Conservation (phyloP, 1,140 invertebrate genomes). For the Ectropis grisescens region DNA sequence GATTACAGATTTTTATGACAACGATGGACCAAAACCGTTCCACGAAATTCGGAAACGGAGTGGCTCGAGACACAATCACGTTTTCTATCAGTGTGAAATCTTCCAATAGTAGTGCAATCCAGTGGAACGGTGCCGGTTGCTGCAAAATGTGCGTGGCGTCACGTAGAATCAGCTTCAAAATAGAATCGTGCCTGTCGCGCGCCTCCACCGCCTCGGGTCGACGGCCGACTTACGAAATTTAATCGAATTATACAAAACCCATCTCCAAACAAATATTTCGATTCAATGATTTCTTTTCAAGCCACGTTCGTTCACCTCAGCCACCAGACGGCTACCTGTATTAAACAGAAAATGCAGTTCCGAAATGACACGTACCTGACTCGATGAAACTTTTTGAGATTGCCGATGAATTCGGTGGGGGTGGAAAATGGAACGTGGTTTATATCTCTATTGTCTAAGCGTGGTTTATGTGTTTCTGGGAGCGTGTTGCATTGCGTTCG, state of each 20-base stretch:
- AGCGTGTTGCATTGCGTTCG: conserved; percentile 16
- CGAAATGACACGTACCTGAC: too few relatives aligned
- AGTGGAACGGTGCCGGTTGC: conserved; percentile 28
- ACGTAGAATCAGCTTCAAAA: conserved; percentile 38
- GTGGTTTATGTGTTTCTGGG: conserved; percentile 25
- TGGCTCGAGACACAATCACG: conserved; percentile 36
- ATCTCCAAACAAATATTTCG: conserved; percentile 19
- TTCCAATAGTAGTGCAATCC: conserved; percentile 28
- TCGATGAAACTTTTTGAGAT: too few relatives aligned
- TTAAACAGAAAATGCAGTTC: neutral
- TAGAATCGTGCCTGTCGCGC: conserved; percentile 19
- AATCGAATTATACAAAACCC: conserved; percentile 35
- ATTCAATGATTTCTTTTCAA: conserved; percentile 17
- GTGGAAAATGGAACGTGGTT: conserved; percentile 35
- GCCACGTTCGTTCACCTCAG: conserved; percentile 17
- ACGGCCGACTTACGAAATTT: conserved; percentile 32
- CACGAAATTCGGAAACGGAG: conserved; percentile 19
- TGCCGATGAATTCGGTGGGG: conserved; percentile 15
- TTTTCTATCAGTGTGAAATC: conserved; percentile 35
- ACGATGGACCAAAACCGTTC: too few relatives aligned
- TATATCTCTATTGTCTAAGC: conserved; percentile 49
- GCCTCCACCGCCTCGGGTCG: conserved; percentile 18
- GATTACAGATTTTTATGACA: too few relatives aligned
- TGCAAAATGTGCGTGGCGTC: conserved; percentile 31
- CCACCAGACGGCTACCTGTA: conserved; percentile 1